These are phyloP conservation scores for Tragelaphus scriptus DNA, from an alignment of 2,113 vertebrate genomes.

Conservation along the genomic window DNA sequence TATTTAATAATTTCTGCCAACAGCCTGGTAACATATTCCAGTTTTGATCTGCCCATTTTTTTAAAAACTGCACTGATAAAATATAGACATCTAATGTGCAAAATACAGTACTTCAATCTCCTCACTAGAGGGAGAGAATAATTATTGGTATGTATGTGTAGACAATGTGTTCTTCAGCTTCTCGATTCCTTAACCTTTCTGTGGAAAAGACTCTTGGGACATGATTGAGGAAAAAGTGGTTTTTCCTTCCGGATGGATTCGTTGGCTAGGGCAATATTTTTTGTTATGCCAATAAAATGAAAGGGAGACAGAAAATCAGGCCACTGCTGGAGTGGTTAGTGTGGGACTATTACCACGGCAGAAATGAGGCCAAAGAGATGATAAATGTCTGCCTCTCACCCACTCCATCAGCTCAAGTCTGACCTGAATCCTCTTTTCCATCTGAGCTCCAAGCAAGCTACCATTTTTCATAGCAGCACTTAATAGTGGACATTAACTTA, in stretches of 20 bases:
- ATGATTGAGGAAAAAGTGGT: constrained; percentile 77
- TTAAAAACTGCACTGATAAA: constrained; percentile 46
- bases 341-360: constrained; percentile 88
- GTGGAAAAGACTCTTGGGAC: constrained; percentile 76
- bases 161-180: constrained; percentile 63
- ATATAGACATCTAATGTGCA: constrained; percentile 37
- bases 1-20: constrained; percentile 63
- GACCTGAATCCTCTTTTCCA: constrained; percentile 91
- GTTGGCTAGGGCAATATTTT: constrained; percentile 82
- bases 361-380: constrained; percentile 96
- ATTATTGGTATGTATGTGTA: constrained; percentile 52
- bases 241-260: constrained; percentile 82
- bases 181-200: constrained; percentile 77
- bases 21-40: not conserved
- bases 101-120: constrained; percentile 35
- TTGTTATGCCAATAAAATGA: constrained; percentile 84
- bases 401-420: constrained; percentile 90
- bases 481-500: constrained; percentile 92
- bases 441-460: constrained; percentile 89
- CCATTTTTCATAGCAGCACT: constrained; percentile 95
- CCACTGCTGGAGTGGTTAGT: constrained; percentile 90
- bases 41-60: constrained; percentile 54
- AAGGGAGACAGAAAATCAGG: constrained; percentile 84
- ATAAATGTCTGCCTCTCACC: constrained; percentile 89
- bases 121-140: constrained; percentile 71